Evolutionary conservation across 2,113 vertebrate genomes (phyloP), one percentile per base, ranked within the genome.

Genomic region (Probosciger aterrimus): DNA sequence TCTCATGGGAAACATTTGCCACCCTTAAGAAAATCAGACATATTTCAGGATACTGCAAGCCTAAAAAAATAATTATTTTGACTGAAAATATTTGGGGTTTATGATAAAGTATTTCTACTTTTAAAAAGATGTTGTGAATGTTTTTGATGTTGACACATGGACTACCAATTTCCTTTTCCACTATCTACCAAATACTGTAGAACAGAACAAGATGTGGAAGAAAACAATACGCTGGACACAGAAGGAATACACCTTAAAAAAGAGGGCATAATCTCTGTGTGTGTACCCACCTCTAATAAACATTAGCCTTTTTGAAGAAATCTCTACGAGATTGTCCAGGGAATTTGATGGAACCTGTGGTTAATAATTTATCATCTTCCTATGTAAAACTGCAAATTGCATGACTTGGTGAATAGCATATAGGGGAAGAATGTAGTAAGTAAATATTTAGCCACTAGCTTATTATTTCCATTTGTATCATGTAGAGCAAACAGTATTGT

Each of bases 281-380:
- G 30, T 53, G 20, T 41, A 43, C 31, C 41, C 5, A 4, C 63
- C 76, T 64, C 77, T 79, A 62, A 90, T 67, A 84, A 94, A 68
- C 41, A 84, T 55, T 52, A 84, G 44, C 24, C 17, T 65, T 91
- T 93, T 91, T 84, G 8, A 53, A 88, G 81, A 88, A 94, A 81
- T 53, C 23, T 81, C 25, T 47, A 4, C 57, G n/a, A n/a, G 41
- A 73, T 79, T 95, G 55, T 79, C 27, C 77, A 65, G 31, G 63
- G 74, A 75, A 93, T 73, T 88, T 89, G 63, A 82, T 88, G 55
- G 50, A 90, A 90, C 79, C 46, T 80, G 60, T 94, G 75, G 93
- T 96, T 97, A 97, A 97, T 97, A 43, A 96, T 96, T 97, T 78
- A 94, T 88, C 47, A 76, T 82, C 81, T 59, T 77, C 74, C 84